Evolutionary conservation across 2,797 vertebrate species (phyloP), one percentile per base, ranked within the genome.

Genomic region (Crax fasciolata): DNA sequence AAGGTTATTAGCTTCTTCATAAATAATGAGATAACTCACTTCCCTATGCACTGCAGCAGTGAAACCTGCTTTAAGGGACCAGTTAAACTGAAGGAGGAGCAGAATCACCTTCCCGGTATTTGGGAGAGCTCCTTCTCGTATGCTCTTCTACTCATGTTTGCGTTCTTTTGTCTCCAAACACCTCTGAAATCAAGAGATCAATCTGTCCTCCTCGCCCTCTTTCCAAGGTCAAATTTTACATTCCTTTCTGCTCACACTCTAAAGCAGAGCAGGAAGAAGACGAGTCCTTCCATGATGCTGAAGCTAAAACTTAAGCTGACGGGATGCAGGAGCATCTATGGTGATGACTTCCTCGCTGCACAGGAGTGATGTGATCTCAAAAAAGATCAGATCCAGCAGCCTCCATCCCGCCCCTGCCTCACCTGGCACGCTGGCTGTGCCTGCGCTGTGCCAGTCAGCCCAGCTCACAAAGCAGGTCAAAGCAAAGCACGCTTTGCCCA

Each of bases 1-100:
- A 83, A 87, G 63, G 73, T 72, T 91, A 92, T 77, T 88, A 95
- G 87, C 46, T 43, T 84, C 46, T 87, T 81, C 62, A 44, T 51
- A 91, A 94, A 85, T 77, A 80, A 89, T 62, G 76, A 94, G 80
- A 70, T 85, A 94, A 88, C 43, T 94, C 70, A 62, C 66, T 93
- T 95, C 87, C 61, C 25, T 81, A 61, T 25, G 66, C 62, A 87
- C 43, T 73, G 66, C 66, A 51, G 62, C 79, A 87, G 51, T 1
- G 1, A 92, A 92, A 92, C 55, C 55, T 86, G 48, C 87, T 91
- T 67, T 67, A 86, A 88, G 67, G 58, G 89, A 15, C 79, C 86
- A 70, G 38, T 48, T 72, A 55, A 84, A 91, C 39, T 73, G 79
- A 91, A 93, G 70, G 82, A 73, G 87, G 79, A 94, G 79, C 76